A percentile compares a stretch with the other conserved stretches of the same genome.
phyloP scores from a whole-genome alignment of 1,140 invertebrate species.

The Trichonephila clavipes region DNA sequence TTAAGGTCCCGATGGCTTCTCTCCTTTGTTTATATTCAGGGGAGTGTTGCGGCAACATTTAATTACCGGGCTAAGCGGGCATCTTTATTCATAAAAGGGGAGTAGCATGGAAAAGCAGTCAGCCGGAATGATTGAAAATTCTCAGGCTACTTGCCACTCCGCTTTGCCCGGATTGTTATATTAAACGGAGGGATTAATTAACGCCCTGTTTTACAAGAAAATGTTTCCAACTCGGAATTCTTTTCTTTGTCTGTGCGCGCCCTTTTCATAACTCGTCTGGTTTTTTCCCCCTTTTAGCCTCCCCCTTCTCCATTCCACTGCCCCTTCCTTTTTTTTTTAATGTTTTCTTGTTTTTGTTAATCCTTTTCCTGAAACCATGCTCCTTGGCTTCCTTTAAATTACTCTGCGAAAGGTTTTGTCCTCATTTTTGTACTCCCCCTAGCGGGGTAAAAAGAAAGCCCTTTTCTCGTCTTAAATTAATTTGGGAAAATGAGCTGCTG shows the following conservation, averaged over 20 bases:
- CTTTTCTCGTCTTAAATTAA: conserved; percentile 70
- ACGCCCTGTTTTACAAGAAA: conserved; percentile 76
- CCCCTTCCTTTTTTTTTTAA: background rate
- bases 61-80: conserved; percentile 74
- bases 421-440: conserved; percentile 68
- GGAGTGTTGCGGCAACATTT: conserved; percentile 75
- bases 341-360: conserved; percentile 72
- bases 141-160: conserved; percentile 62
- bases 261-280: conserved; percentile 67
- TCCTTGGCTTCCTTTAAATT: conserved; percentile 74
- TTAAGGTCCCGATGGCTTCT: conserved; percentile 70
- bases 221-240: conserved; percentile 75
- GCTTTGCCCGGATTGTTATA: conserved; percentile 71
- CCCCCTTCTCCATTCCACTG: background rate
- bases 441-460: conserved; percentile 61
- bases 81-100: conserved; percentile 76
- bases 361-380: conserved; percentile 68
- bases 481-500: conserved; percentile 74
- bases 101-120: conserved; percentile 64
- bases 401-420: conserved; percentile 73
- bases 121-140: conserved; percentile 75
- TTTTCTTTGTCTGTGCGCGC: conserved; percentile 75
- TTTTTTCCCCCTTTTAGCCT: conserved; percentile 21
- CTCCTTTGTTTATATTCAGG: conserved; percentile 70
- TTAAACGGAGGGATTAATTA: conserved; percentile 75